Conservation (phyloP, 2,113 vertebrate species). For the Indicator maculatus region DNA sequence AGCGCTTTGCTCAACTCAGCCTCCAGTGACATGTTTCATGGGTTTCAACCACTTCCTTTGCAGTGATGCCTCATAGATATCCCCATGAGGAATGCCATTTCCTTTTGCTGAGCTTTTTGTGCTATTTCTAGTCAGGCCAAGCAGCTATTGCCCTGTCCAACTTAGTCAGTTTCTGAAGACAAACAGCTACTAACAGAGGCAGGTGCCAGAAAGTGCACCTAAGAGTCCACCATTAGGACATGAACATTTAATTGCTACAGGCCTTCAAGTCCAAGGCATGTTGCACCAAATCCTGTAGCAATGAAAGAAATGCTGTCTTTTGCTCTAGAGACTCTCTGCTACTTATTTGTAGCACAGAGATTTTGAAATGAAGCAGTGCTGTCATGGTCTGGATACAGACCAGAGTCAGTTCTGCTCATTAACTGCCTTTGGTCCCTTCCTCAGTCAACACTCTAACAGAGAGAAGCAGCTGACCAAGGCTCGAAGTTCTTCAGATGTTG, state of each 20-base stretch:
- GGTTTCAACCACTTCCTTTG: slow-evolving; percentile 48
- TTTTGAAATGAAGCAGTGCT: not conserved
- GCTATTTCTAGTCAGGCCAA: slow-evolving; percentile 15
- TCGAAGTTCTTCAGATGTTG: not conserved
- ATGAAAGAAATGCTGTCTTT: not conserved
- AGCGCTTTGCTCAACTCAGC: not conserved
- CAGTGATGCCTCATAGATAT: not conserved
- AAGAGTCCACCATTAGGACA: not conserved
- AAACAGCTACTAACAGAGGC: not conserved
- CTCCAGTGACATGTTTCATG: slow-evolving; percentile 6
- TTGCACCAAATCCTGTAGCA: not conserved
- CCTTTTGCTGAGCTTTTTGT: slow-evolving; percentile 18
- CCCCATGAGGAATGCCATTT: not conserved
- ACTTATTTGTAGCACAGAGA: not conserved
- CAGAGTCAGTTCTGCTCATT: not conserved
- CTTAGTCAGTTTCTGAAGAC: slow-evolving; percentile 21
- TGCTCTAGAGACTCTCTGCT: not conserved
- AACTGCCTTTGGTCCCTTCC: not conserved
- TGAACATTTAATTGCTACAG: not conserved
- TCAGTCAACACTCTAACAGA: not conserved
- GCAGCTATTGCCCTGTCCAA: not conserved
- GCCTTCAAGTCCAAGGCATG: not conserved
- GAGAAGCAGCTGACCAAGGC: not conserved
- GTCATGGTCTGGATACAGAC: not conserved
- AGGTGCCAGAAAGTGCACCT: not conserved